Base-by-base conservation (phyloP, 2,113 vertebrate species). In the Gnathonemus longibarbis region DNA sequence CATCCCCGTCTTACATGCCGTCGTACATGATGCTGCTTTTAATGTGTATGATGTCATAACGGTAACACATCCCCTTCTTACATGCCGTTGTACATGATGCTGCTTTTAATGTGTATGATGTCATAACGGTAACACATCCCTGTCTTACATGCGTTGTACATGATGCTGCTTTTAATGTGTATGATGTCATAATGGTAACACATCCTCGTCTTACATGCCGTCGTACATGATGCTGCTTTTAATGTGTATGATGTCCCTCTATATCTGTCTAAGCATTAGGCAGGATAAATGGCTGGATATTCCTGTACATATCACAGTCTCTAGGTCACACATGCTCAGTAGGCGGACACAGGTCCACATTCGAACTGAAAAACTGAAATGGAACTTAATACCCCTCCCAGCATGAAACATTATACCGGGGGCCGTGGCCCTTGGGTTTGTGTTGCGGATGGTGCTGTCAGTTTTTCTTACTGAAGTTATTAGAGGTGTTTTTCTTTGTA, bases 151-250 rank as follows among this genome's bases (percentile, higher is more conserved):
- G 5, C 17, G 48, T 0, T 24, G 8, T 56, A 15, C 35, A 39
- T 39, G 35, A 39, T 39, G 35, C 48, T 42, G 24, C 24, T 31
- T 49, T 17, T 6, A 39, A 39, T 39, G 35, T 39, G 35, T 39
- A 39, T 39, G 39, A 39, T 39, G 39, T 35, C 35, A 97, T 56
- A 99, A 99, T 1, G 98, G 98, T 99, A 97, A 93, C 92, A 88
- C 31, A 39, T 74, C 88, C 2, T 3, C 5, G 5, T 35, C 6
- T 74, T 39, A 15, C 17, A 21, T 46, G 6, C 21, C 48, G 48
- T 0, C 27, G 8, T 56, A 15, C 39, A 39, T 39, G 39, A 39
- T 39, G 39, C 39, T 39, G 39, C 39, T 39, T 45, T 11, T 9
- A 4, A 2, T 48, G 83, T 85, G 77, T 48, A 21, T 19, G 42